A percentile compares a stretch with the other conserved stretches of the same genome.
Conservation (phyloP, 2,888 invertebrate genomes). For the Lithophane leautieri region DNA sequence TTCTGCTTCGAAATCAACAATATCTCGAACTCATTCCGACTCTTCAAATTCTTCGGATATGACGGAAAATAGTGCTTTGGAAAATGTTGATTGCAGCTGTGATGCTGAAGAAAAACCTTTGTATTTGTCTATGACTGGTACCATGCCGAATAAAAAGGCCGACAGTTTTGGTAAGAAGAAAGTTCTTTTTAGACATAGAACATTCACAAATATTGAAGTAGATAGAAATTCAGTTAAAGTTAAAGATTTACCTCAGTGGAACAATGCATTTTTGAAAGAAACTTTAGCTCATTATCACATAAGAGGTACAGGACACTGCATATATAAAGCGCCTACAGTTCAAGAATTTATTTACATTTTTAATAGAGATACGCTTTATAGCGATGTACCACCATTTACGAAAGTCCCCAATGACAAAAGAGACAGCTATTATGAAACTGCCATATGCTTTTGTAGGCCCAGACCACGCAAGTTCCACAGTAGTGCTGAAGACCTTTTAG, state of each 20-base stretch:
- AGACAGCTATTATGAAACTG: slow-evolving; percentile 86
- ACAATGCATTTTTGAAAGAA: slow-evolving; percentile 82
- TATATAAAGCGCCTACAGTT: slow-evolving; percentile 85
- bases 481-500: slow-evolving; percentile 86
- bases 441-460: slow-evolving; percentile 87
- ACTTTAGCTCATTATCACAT: slow-evolving; percentile 86
- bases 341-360: slow-evolving; percentile 87
- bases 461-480: slow-evolving; percentile 83
- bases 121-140: slow-evolving; percentile 85
- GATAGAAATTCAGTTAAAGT: slow-evolving; percentile 82
- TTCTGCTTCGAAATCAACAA: slow-evolving; percentile 72
- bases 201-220: slow-evolving; percentile 87
- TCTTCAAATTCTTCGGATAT: slow-evolving; percentile 82
- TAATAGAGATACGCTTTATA: slow-evolving; percentile 84
- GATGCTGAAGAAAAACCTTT: slow-evolving; percentile 77
- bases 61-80: slow-evolving; percentile 86
- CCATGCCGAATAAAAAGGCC: slow-evolving; percentile 82
- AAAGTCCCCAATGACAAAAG: slow-evolving; percentile 79
- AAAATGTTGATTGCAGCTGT: slow-evolving; percentile 86
- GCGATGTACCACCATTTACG: slow-evolving; percentile 79
- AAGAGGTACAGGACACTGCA: slow-evolving; percentile 87
- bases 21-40: slow-evolving; percentile 80
- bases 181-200: slow-evolving; percentile 87
- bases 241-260: slow-evolving; percentile 80
- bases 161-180: slow-evolving; percentile 77